These are phyloP conservation scores for Lagorchestes hirsutus DNA, from an alignment of 2,797 vertebrate species.

Conservation along the genomic window DNA sequence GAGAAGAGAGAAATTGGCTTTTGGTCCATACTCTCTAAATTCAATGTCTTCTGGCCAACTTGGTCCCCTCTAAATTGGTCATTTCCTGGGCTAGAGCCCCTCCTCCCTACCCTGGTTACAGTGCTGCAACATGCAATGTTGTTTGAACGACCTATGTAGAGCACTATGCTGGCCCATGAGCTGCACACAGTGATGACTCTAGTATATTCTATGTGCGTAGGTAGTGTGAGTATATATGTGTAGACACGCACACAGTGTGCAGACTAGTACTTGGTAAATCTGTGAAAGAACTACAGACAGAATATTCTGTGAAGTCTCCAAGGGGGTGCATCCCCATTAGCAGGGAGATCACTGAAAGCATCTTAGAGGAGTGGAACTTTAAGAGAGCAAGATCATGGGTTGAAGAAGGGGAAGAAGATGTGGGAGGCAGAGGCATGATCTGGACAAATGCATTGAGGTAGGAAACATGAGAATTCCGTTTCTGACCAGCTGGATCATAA, in stretches of 20 bases:
- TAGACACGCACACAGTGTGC: background rate
- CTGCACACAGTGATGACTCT: background rate
- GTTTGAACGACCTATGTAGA: background rate
- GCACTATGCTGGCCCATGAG: background rate
- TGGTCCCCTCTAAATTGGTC: background rate
- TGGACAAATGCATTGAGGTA: background rate
- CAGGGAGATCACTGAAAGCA: background rate
- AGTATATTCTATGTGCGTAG: background rate
- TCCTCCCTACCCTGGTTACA: background rate
- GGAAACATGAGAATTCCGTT: background rate
- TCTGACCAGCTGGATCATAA: background rate
- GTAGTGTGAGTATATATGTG: background rate
- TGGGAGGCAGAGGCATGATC: background rate
- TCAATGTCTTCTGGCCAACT: background rate
- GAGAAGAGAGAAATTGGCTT: background rate
- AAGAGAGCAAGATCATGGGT: background rate
- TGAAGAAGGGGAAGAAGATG: background rate
- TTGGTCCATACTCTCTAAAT: background rate
- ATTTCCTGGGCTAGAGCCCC: no score
- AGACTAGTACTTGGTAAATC: background rate
- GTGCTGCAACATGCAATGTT: fast-evolving
- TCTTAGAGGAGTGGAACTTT: background rate
- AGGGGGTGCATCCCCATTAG: no score
- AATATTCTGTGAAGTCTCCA: background rate
- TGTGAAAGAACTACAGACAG: background rate